A percentile compares a stretch with the other conserved stretches of the same genome.
Evolutionary conservation across 2,113 vertebrate species (phyloP).

Genomic region (Tringa solitaria): DNA sequence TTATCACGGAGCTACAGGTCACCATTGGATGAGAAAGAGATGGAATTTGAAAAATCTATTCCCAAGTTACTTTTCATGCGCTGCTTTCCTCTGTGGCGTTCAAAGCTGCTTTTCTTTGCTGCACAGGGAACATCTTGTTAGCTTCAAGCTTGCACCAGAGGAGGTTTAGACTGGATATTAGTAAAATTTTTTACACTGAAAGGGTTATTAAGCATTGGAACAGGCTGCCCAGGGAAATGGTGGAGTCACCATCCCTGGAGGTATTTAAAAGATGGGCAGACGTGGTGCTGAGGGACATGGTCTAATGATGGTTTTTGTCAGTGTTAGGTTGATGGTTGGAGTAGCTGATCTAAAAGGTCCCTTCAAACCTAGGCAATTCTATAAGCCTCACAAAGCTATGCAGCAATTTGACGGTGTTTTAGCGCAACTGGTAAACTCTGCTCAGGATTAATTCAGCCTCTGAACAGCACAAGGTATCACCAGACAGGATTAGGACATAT

Average conservation of each 20-base stretch:
- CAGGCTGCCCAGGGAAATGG: no score
- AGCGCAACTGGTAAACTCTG: background rate
- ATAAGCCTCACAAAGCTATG: background rate
- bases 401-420: background rate
- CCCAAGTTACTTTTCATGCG: background rate
- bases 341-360: no score
- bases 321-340: no score
- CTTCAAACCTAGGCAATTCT: no score
- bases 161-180: no score
- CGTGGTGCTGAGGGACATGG: no score
- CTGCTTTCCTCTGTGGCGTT: background rate
- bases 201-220: no score
- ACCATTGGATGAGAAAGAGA: background rate
- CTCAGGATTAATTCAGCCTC: background rate
- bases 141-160: background rate
- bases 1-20: background rate
- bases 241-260: no score
- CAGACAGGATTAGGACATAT: constrained; percentile 3
- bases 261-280: no score
- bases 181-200: no score
- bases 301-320: no score
- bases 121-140: background rate
- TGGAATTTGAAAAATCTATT: background rate
- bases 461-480: background rate
- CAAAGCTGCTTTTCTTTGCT: background rate